Conservation (phyloP, 2,888 invertebrate genomes). For the Myopa tessellatipennis region DNA sequence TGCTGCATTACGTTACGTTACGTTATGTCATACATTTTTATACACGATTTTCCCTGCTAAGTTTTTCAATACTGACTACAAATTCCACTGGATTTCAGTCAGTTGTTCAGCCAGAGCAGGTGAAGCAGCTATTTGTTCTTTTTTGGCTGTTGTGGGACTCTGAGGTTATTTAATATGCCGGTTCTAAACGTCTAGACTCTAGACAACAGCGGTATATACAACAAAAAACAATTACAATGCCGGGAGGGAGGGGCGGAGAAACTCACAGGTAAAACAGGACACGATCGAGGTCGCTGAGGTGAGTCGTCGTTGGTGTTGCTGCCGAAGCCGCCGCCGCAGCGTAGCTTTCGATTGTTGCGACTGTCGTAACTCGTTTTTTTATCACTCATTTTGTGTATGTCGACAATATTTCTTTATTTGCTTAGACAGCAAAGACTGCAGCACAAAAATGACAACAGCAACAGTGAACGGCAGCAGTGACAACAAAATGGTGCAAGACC, state of each 20-base stretch:
- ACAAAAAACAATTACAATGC: slow-evolving; percentile 7
- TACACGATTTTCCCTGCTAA: not conserved
- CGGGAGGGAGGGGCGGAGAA: not conserved
- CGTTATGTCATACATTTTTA: not conserved
- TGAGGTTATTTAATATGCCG: slow-evolving; percentile 20
- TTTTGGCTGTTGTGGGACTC: not conserved
- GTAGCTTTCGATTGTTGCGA: slow-evolving; percentile 9
- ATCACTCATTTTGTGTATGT: not conserved
- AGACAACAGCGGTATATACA: slow-evolving; percentile 1
- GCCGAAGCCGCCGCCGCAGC: not conserved
- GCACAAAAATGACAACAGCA: slow-evolving; percentile 19
- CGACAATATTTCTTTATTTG: slow-evolving; percentile 36
- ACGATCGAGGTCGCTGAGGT: slow-evolving; percentile 11
- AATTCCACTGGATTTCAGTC: slow-evolving; percentile 14
- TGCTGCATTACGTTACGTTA: not conserved
- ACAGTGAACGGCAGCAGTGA: slow-evolving; percentile 13
- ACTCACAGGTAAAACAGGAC: slow-evolving; percentile 3
- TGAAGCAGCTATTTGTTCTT: not conserved
- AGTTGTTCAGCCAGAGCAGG: not conserved
- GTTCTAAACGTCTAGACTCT: slow-evolving; percentile 37
- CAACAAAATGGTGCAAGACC: slow-evolving; percentile 11
- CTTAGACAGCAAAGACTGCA: slow-evolving; percentile 1
- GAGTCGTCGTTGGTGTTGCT: not conserved
- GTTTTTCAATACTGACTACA: slow-evolving; percentile 4
- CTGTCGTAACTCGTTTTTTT: slow-evolving; percentile 7